These are phyloP conservation scores for Myathropa florea DNA, from an alignment of 2,888 invertebrate genomes.

Conservation along the genomic window DNA sequence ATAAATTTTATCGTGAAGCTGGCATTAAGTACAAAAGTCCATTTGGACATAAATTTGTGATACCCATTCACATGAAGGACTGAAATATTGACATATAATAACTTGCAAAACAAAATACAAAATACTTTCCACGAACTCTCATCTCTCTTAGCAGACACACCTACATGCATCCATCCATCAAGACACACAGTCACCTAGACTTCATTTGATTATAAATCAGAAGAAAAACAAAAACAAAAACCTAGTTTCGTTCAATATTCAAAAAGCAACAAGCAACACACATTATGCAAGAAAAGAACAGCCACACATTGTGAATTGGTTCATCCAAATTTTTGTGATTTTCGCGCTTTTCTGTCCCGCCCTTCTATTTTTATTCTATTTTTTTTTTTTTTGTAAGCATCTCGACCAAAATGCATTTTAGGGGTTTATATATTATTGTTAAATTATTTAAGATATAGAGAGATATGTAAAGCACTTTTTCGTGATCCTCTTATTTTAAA, in stretches of 20 bases:
- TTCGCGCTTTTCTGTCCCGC: background rate
- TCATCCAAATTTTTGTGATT: background rate
- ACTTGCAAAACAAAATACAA: conserved; percentile 57
- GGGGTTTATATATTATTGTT: conserved; percentile 40
- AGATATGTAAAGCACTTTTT: conserved; percentile 44
- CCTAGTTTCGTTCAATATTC: conserved; percentile 1
- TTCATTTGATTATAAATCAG: conserved; percentile 4
- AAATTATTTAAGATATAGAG: conserved; percentile 64
- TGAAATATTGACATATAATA: conserved; percentile 76
- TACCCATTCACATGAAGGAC: conserved; percentile 85
- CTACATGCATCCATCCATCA: conserved; percentile 8
- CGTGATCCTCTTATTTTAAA: conserved; percentile 13
- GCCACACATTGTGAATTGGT: background rate
- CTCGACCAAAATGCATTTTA: conserved; percentile 63
- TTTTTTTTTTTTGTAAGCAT: conserved; percentile 36
- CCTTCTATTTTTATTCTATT: background rate
- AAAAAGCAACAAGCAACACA: background rate
- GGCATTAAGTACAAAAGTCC: conserved; percentile 91
- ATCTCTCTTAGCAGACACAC: conserved; percentile 53
- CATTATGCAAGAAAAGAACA: background rate
- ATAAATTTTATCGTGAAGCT: conserved; percentile 87
- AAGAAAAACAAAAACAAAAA: background rate
- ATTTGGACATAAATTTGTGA: conserved; percentile 91
- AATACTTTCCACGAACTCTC: conserved; percentile 45
- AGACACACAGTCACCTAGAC: background rate